Percentiles rank a stretch among this genome's conserved stretches.
Evolutionary conservation across 92 coral and sea anemone species (phyloP).

Genomic region (Heteractis magnifica): DNA sequence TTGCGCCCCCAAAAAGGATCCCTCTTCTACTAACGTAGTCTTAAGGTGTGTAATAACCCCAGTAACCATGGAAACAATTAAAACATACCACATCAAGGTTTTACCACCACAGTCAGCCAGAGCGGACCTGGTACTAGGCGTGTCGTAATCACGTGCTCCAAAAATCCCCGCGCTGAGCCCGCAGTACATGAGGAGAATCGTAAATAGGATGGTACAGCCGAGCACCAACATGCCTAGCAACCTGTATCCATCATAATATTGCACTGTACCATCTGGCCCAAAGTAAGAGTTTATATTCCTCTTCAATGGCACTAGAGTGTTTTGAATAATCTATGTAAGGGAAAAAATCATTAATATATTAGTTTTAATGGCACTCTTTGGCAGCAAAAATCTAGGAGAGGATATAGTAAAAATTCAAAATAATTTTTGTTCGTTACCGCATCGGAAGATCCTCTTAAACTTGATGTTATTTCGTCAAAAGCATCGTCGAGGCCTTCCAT

Average conservation of each 20-base stretch:
- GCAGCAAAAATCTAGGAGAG: not conserved
- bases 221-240: slow-evolving; percentile 46
- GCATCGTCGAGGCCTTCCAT: not conserved
- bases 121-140: slow-evolving; percentile 73
- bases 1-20: not conserved
- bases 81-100: slow-evolving; percentile 62
- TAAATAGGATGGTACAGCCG: slow-evolving; percentile 52
- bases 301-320: slow-evolving; percentile 48
- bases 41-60: not conserved
- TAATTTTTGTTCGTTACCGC: not conserved
- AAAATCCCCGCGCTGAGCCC: slow-evolving; percentile 57
- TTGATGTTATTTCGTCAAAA: not conserved
- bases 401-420: not conserved
- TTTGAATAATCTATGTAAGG: slow-evolving; percentile 44
- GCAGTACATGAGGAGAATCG: slow-evolving; percentile 53
- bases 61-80: not conserved
- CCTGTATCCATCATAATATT: slow-evolving; percentile 52
- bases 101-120: slow-evolving; percentile 64
- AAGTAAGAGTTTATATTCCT: slow-evolving; percentile 43
- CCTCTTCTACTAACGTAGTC: not conserved
- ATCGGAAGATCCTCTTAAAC: not conserved
- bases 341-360: not conserved
- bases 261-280: slow-evolving; percentile 55
- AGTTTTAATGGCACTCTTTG: not conserved
- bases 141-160: slow-evolving; percentile 69